phyloP scores from a whole-genome alignment of 2,113 vertebrate species.

The Solenodon paradoxus region DNA sequence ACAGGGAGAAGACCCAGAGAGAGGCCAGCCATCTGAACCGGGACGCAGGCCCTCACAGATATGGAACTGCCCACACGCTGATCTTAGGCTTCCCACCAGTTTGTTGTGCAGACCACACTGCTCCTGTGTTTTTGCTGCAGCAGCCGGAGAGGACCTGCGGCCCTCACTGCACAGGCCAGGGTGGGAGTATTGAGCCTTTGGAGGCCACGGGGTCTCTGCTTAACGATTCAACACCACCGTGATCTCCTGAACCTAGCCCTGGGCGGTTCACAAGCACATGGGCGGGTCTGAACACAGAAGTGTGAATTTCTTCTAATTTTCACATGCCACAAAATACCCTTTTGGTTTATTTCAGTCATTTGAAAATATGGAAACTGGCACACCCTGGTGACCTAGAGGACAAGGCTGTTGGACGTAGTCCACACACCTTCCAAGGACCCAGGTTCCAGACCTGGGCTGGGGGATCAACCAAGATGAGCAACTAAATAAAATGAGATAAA shows the following conservation, averaged over 20 bases:
- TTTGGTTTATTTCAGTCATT: neutral
- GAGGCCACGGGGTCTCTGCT: neutral
- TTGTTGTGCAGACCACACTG: too few relatives aligned
- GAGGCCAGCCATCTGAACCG: neutral
- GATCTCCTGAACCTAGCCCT: neutral
- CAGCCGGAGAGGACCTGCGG: neutral
- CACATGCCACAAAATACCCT: neutral
- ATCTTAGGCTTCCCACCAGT: neutral
- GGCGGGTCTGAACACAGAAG: neutral
- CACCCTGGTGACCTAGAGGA: too few relatives aligned
- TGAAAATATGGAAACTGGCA: neutral
- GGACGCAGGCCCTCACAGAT: neutral
- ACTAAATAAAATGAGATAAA: too few relatives aligned
- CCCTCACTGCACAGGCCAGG: too few relatives aligned
- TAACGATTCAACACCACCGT: neutral
- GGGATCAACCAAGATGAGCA: too few relatives aligned
- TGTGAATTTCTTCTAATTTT: neutral
- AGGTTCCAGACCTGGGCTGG: too few relatives aligned
- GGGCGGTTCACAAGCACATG: neutral
- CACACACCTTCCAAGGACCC: too few relatives aligned
- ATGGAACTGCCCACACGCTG: neutral
- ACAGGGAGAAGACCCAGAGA: neutral
- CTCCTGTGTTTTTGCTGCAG: neutral
- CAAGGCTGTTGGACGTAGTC: too few relatives aligned
- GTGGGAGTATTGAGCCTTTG: too few relatives aligned